Evolutionary conservation across 2,797 vertebrate genomes (phyloP).

Genomic region (Bradypus variegatus): DNA sequence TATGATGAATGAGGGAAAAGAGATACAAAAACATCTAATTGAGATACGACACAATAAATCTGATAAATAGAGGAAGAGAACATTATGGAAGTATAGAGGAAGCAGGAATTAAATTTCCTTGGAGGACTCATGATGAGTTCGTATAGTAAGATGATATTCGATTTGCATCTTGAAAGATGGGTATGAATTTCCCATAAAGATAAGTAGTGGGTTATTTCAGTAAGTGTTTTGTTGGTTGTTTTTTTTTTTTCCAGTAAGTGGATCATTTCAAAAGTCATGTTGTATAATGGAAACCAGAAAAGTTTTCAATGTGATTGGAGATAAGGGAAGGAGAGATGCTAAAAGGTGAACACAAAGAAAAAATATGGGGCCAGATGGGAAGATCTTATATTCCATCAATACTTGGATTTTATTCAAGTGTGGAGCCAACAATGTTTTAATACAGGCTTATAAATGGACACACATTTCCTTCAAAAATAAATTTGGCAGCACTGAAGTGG

Average conservation of each 20-base stretch:
- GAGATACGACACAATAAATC: neutral
- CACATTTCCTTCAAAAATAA: neutral
- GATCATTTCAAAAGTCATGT: neutral
- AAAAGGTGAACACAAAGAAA: neutral
- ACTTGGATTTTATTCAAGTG: neutral
- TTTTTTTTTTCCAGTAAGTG: neutral
- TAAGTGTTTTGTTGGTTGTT: neutral
- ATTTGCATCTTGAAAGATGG: neutral
- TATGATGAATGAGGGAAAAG: neutral
- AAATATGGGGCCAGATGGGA: neutral
- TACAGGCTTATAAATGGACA: neutral
- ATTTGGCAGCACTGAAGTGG: neutral
- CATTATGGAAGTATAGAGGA: neutral
- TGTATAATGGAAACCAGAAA: neutral
- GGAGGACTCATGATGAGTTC: neutral
- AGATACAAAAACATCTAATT: neutral
- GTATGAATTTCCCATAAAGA: neutral
- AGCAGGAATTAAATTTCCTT: neutral
- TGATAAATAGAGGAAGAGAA: neutral
- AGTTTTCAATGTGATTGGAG: neutral
- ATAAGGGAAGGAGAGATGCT: neutral
- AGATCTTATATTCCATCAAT: neutral
- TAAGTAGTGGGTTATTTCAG: neutral
- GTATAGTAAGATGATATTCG: neutral
- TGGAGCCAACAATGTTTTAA: neutral